phyloP scores from a whole-genome alignment of 2,113 vertebrate genomes.

The Hirundichthys speculiger region DNA sequence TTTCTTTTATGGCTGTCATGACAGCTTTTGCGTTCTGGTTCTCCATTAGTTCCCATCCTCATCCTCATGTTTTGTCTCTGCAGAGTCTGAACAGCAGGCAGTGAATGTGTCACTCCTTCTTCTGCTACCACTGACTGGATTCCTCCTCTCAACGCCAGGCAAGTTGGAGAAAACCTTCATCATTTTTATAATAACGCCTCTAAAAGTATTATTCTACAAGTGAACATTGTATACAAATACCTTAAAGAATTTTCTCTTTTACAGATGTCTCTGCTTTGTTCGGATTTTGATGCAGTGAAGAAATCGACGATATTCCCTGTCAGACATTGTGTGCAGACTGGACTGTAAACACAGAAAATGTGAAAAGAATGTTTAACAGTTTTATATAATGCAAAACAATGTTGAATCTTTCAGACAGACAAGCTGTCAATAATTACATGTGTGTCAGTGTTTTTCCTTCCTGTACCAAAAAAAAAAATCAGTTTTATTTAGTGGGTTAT shows the following conservation, averaged over 20 bases:
- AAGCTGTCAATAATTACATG: too few species aligned
- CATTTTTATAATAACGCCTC: background rate
- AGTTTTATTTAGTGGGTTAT: too few species aligned
- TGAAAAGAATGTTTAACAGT: background rate
- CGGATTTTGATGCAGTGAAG: constrained; percentile 1
- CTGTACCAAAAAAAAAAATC: too few species aligned
- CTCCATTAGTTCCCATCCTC: background rate
- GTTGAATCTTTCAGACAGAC: too few species aligned
- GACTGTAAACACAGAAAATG: background rate
- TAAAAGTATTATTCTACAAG: background rate
- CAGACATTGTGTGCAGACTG: background rate
- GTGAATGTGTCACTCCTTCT: constrained; percentile 26
- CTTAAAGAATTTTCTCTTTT: constrained; percentile 4
- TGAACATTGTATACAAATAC: background rate
- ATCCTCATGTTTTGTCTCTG: constrained; percentile 1
- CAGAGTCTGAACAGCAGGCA: constrained; percentile 38
- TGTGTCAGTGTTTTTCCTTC: too few species aligned
- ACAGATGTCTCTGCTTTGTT: constrained; percentile 16
- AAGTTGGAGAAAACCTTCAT: background rate
- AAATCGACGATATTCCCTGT: background rate
- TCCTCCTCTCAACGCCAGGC: background rate
- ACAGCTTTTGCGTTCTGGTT: too few species aligned
- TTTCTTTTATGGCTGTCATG: too few species aligned
- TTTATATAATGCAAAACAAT: too few species aligned
- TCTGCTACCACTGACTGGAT: constrained; percentile 25